Evolutionary conservation across 2,888 invertebrate species (phyloP), one percentile per base, ranked within the genome.

Genomic region (Athalia circularis): DNA sequence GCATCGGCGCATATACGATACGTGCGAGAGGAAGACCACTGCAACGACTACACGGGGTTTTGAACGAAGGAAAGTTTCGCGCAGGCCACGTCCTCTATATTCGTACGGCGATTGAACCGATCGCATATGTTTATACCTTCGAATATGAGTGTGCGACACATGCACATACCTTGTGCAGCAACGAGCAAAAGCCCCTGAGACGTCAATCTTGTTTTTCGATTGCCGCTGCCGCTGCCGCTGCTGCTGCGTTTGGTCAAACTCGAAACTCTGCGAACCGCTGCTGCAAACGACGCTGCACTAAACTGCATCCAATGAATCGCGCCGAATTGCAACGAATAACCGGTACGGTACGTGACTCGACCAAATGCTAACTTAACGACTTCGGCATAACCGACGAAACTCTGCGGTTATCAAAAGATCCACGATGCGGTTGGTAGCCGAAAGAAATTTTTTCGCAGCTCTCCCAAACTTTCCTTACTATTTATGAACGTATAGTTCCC

Each of bases 271-370:
- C 29, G 29, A 29, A 29, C 29, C 29, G 29, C 29, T 29, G n/a
- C 11, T n/a, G 54, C 54, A 54, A n/a, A 11, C 72, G 47, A 13
- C 72, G 29, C 47, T 13, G 72, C 54, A 13, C 59, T 62, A 15
- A 59, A 29, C 57, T 72, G 59, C 57, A 57, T 59, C 75, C 48
- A 50, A 11, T 47, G 61, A 75, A 75, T 50, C 75, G 54, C 57
- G 45, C 57, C 72, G 72, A 72, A 72, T 61, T 61, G 62, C 64
- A 75, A 11, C 75, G 75, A 75, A 75, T 75, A 64, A 75, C 75
- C 75, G 62, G 61, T 61, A 75, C 75, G 75, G 62, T 75, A 75
- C 50, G 75, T 64, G 75, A 75, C 75, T 75, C 75, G 75, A n/a
- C 52, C 75, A 52, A 75, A 50, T 62, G 64, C 75, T 75, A 62